These are phyloP conservation scores for Callorhinus ursinus DNA, from an alignment of 2,113 vertebrate genomes.

Conservation along the genomic window DNA sequence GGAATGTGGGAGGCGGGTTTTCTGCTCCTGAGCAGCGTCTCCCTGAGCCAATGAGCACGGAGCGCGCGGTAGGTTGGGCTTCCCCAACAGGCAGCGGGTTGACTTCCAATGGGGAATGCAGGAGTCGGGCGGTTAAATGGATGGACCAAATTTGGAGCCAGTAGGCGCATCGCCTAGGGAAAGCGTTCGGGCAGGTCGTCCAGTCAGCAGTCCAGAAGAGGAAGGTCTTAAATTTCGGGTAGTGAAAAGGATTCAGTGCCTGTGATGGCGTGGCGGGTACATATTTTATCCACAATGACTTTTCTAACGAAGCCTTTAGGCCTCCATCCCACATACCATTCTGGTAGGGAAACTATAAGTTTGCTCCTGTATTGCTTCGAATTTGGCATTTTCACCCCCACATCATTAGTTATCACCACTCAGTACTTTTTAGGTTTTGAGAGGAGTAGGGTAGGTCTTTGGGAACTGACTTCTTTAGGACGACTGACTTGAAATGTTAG, in stretches of 20 bases:
- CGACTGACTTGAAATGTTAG: neutral
- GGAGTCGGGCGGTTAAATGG: neutral
- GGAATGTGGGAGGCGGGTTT: constrained; percentile 68
- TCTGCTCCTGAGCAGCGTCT: constrained; percentile 47
- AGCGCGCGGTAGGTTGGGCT: constrained; percentile 79
- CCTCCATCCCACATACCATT: neutral
- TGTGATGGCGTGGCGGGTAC: neutral
- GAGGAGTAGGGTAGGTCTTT: neutral
- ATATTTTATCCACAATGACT: neutral
- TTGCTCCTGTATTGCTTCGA: neutral
- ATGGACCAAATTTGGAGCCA: neutral
- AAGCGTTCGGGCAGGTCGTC: neutral
- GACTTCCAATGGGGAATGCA: constrained; percentile 39
- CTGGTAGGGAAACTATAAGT: neutral
- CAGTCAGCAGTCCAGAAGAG: neutral
- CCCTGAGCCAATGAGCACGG: constrained; percentile 60
- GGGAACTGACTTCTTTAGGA: neutral
- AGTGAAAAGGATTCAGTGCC: neutral
- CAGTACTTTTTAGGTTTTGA: neutral
- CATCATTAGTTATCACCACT: neutral
- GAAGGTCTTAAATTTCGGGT: neutral
- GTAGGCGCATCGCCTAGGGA: neutral
- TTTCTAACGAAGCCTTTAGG: neutral
- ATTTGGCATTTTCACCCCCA: neutral
- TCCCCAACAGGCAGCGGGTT: neutral